Conservation (phyloP, 2,797 vertebrate genomes). For the Phylloscopus collybita region DNA sequence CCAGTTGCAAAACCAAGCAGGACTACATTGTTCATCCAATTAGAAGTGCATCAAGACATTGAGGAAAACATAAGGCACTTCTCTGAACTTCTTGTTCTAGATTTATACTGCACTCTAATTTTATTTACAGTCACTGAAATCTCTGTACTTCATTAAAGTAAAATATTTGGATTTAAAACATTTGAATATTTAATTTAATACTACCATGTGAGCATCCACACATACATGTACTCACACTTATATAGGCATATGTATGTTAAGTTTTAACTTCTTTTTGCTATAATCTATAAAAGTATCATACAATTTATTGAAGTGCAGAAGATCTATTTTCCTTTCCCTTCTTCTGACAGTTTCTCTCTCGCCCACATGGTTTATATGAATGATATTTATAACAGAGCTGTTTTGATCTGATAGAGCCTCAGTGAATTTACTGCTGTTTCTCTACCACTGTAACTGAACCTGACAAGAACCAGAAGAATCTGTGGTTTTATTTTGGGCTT, state of each 20-base stretch:
- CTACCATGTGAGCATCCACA: not conserved
- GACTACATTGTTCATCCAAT: not conserved
- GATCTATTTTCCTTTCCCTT: constrained; percentile 16
- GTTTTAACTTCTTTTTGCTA: not conserved
- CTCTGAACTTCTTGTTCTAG: not conserved
- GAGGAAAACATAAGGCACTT: not conserved
- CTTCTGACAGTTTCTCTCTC: constrained; percentile 28
- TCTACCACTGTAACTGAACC: constrained; percentile 40
- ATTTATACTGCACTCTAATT: not conserved
- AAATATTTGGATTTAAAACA: not conserved
- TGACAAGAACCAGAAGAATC: constrained; percentile 64
- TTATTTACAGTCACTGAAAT: not conserved
- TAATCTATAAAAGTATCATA: constrained; percentile 6
- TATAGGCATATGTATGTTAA: not conserved
- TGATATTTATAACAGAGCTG: constrained; percentile 44
- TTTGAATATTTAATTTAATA: not conserved
- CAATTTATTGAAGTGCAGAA: constrained; percentile 38
- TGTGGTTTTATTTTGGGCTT: constrained; percentile 43
- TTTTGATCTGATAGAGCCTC: constrained; percentile 59
- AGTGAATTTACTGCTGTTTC: constrained; percentile 58
- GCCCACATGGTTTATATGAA: constrained; percentile 41
- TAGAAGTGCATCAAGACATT: not conserved
- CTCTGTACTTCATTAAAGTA: not conserved
- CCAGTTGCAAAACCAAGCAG: not conserved
- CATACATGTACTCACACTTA: not conserved